Evolutionary conservation across 2,888 invertebrate genomes (phyloP).

Genomic region (Amblyjoppa proteus): DNA sequence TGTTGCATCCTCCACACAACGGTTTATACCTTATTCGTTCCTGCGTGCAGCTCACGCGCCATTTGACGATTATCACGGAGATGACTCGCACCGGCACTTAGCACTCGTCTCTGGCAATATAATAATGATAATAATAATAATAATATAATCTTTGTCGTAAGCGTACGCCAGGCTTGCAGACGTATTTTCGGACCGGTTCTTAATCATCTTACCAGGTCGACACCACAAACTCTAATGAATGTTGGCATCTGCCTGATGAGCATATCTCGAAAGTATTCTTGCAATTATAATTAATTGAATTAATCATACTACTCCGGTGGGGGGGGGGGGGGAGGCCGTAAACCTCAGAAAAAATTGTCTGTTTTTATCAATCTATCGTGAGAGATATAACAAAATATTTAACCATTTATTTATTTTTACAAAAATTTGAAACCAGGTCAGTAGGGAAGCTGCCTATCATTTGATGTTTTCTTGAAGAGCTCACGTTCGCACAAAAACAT

Average conservation of each 20-base stretch:
- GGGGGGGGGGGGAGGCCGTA: too few relatives aligned
- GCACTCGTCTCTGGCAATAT: not conserved
- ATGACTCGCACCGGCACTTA: not conserved
- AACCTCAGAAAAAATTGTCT: too few relatives aligned
- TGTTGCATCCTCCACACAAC: conserved; percentile 31
- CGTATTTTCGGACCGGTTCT: not conserved
- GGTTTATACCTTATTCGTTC: conserved; percentile 49
- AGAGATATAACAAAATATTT: not conserved
- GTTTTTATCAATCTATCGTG: too few relatives aligned
- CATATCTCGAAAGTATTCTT: conserved; percentile 39
- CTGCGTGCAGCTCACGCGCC: conserved; percentile 34
- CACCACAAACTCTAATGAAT: conserved; percentile 38
- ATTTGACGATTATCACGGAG: conserved; percentile 36
- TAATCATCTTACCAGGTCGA: not conserved
- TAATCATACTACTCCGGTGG: not conserved
- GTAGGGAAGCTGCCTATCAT: not conserved
- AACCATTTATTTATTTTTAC: too few relatives aligned
- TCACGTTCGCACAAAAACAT: not conserved
- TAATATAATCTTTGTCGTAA: not conserved
- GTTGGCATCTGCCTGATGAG: conserved; percentile 40
- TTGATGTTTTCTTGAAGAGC: not conserved
- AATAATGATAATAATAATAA: too few relatives aligned
- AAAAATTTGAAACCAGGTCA: too few relatives aligned
- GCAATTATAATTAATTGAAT: conserved; percentile 28
- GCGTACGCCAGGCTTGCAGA: not conserved